Base-by-base conservation (phyloP, 2,113 vertebrate genomes). In the Orientallactaga bullata region DNA sequence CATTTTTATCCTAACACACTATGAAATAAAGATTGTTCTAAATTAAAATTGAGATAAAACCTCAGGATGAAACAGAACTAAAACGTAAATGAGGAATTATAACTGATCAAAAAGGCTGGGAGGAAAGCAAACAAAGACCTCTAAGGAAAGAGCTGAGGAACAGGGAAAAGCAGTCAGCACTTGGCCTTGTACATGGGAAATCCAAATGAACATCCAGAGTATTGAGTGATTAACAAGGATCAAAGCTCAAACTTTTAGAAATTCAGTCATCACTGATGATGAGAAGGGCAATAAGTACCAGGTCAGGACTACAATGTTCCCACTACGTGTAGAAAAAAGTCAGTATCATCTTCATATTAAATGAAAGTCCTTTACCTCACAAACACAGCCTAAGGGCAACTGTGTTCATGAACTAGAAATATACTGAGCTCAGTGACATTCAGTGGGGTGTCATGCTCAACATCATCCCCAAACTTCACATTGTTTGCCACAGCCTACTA, bases 241-340 rank as follows among this genome's bases (percentile, higher is more conserved):
- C 42, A 30, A 96, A 89, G 32, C 26, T 39, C 86, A 30, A 94
- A 73, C 73, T 92, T 93, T 77, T 42, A 74, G 24, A 96, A 94
- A 74, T 90, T 88, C 74, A 82, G 37, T 68, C 71, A 83, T 37
- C 68, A 69, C 82, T 84, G 92, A 92, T 96, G 95, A 97, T 96
- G 94, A 96, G 88, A 95, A 3, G 9, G 76, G 39, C 63, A 96
- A 95, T 95, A 96, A 94, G 88, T 90, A 84, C 42, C 90, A 96
- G 92, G 85, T 93, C 93, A 94, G 24, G 65, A 88, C 94, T 94
- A 95, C 65, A 63, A 66, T 9, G 55, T 35, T 61, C 63, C 30
- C 66, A 92, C 18, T 66, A 61, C 32, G 37, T 91, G 77, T 88
- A 83, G 39, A 87, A 76, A 86, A 93, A 95, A 92, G 93, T 97